Evolutionary conservation across 2,888 invertebrate species (phyloP), one percentile per base, ranked within the genome.

Genomic region (Parnassius smintheus): DNA sequence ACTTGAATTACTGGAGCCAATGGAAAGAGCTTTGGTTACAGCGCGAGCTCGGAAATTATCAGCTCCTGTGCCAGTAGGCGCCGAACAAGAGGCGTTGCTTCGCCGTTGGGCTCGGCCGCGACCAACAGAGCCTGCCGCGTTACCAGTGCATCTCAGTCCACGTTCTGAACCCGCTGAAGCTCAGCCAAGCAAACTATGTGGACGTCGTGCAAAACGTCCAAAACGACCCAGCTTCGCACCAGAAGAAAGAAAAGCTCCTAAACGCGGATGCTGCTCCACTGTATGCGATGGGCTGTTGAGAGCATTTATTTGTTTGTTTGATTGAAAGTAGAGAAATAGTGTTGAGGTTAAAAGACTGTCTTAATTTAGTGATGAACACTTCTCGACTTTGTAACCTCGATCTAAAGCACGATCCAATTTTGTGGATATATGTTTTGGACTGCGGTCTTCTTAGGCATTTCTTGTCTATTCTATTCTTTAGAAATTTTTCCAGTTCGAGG

Each of bases 301-400:
- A 63, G 92, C 91, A 13, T 83, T 93, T 50, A 88, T 93, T 69
- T 93, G 93, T 74, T 75, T 93, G 58, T 93, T 93, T 70, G 93
- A 93, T 78, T 93, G 83, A 92, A 72, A 72, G 50, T 46, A 56
- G 56, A 54, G 35, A 41, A 62, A 49, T 49, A 18, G n/a, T 42
- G 4, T 45, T 41, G 13, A 44, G 46, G 48, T 46, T n/a, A 53
- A 45, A 53, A 44, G 45, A 45, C 57, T 44, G 45, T 59, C 59
- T 45, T 52, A 9, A 45, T 13, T 10, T 44, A 41, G 49, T 12
- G 56, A 41, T 49, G 18, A 58, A 58, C 10, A 44, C 1, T 56
- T 56, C 11, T 44, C 13, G 1, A 49, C 8, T 13, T 13, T n/a
- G 9, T 7, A 13, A 13, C 8, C 13, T n/a, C 35, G 35, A n/a